Base-by-base conservation (phyloP, 2,113 vertebrate genomes). In the Smithornis capensis region DNA sequence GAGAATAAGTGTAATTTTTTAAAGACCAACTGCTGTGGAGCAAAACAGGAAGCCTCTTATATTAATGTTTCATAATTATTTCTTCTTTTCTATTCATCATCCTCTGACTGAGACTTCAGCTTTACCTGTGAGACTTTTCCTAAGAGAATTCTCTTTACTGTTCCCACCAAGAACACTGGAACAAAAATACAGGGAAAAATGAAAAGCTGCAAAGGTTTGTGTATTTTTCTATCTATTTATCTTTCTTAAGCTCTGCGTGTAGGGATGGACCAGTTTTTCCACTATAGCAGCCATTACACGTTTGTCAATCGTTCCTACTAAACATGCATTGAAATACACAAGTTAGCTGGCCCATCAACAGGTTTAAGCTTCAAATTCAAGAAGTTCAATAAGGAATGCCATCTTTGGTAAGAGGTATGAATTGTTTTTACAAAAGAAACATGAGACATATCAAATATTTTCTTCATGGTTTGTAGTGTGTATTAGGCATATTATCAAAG, bases 201-300 rank as follows among this genome's bases (percentile, higher is more conserved):
- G 35, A 85, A 37, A 45, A 45, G 17, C 1, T 16, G 22, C 1
- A 21, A 7, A 57, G 0, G 0, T 62, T 44, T 67, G 7, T 29
- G 35, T 16, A 2, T 17, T 83, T 90, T 40, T 89, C 22, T 65
- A 33, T 2, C 15, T 10, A 15, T 47, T 63, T 81, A 14, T n/a
- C 13, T 67, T 62, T 35, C 8, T 80, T 57, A 53, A 81, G 5
- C 2, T 55, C 3, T 31, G 19, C 14, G 6, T 71, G 8, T 53
- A 57, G 5, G 44, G 31, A 40, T 49, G 25, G 24, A 76, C 59
- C 22, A 23, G 7, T 29, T 73, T 80, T 81, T 40, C 10, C 31
- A 16, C 8, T 76, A 10, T 25, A 69, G 71, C 4, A 74, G 17
- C 21, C 6, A 9, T 38, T 65, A 22, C 4, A 49, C 4, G 10